phyloP scores from a whole-genome alignment of 2,113 vertebrate genomes.

The Zonotrichia leucophrys region DNA sequence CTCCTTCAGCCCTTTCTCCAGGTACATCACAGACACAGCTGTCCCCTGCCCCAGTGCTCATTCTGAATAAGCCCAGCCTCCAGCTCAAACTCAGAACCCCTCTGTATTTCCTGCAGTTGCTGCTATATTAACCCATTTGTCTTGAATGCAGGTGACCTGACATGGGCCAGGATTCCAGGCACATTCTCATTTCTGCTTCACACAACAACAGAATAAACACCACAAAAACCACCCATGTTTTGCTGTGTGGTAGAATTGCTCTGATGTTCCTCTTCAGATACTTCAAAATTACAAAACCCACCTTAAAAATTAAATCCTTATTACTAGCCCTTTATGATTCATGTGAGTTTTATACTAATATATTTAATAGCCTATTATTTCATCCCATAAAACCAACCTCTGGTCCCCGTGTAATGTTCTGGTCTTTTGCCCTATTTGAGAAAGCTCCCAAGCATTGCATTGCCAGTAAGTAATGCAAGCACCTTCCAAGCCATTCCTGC shows the following conservation, averaged over 20 bases:
- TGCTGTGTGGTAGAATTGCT: not conserved
- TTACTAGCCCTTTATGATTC: not conserved
- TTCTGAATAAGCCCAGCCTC: not conserved
- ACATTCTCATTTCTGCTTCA: not conserved
- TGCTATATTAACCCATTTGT: not conserved
- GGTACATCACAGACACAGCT: not conserved
- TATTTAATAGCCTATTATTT: not conserved
- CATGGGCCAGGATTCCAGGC: not conserved
- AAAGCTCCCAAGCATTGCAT: not conserved
- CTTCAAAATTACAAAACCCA: not conserved
- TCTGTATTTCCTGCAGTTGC: not conserved
- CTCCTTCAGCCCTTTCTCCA: not conserved
- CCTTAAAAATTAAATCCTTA: not conserved
- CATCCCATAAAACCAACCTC: not conserved
- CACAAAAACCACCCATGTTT: accelerated
- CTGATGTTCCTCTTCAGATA: not conserved
- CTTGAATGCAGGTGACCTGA: not conserved
- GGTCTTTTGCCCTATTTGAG: not conserved
- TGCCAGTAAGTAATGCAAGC: accelerated
- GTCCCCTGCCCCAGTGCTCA: too few relatives aligned
- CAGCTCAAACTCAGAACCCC: not conserved
- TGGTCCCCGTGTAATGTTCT: not conserved
- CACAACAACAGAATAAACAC: not conserved
- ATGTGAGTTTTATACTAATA: not conserved
- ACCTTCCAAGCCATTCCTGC: not conserved